Evolutionary conservation across 2,113 vertebrate species (phyloP).

Genomic region (Pterocles orientalis): DNA sequence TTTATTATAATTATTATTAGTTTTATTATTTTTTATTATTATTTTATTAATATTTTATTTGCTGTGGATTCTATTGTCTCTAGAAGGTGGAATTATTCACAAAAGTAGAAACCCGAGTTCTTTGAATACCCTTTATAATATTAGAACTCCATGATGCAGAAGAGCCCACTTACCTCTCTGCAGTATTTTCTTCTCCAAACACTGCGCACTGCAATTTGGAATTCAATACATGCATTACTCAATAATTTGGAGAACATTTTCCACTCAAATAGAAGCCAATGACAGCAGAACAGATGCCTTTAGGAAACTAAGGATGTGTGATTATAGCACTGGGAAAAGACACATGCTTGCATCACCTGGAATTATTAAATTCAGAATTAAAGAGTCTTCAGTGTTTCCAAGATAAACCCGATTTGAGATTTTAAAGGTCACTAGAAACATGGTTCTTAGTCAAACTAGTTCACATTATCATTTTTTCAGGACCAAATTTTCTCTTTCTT

Average conservation of each 20-base stretch:
- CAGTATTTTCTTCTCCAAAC: not conserved
- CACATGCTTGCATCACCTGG: slow-evolving; percentile 10
- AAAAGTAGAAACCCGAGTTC: not conserved
- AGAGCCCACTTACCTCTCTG: not conserved
- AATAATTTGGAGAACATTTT: slow-evolving; percentile 11
- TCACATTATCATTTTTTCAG: not conserved
- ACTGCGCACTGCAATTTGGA: not conserved
- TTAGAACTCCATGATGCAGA: not conserved
- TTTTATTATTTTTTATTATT: too few relatives aligned
- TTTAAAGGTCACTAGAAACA: slow-evolving; percentile 33
- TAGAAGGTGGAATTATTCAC: not conserved
- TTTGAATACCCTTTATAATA: not conserved
- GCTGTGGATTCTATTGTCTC: not conserved
- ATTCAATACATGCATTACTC: not conserved
- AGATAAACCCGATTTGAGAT: slow-evolving; percentile 51
- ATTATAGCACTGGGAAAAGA: slow-evolving; percentile 26
- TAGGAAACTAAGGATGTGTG: not conserved
- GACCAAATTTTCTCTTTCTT: not conserved
- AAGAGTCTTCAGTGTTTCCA: not conserved
- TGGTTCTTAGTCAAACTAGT: not conserved
- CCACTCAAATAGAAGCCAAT: not conserved
- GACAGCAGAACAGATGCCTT: slow-evolving; percentile 31
- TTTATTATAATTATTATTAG: too few relatives aligned
- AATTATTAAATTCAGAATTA: slow-evolving; percentile 44
- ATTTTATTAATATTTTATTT: not conserved